Evolutionary conservation across 2,113 vertebrate species (phyloP).

Genomic region (Perccottus glenii): DNA sequence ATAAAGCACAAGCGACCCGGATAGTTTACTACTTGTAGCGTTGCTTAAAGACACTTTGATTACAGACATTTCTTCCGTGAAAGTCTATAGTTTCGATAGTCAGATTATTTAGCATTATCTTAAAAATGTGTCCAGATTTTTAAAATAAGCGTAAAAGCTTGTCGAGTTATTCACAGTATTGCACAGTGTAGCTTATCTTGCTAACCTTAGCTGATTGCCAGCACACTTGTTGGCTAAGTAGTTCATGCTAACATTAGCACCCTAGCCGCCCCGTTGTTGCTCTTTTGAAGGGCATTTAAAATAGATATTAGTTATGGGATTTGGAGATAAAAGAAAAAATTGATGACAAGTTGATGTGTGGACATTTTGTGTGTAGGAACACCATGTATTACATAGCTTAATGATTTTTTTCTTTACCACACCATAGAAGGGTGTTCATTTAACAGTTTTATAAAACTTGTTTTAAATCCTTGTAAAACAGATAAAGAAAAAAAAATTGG

Average conservation of each 20-base stretch:
- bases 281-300: constrained; percentile 38
- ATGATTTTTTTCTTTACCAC: not conserved
- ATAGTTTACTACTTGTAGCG: not conserved
- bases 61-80: not conserved
- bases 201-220: constrained; percentile 60
- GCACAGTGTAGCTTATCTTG: constrained; percentile 34
- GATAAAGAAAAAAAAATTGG: too few relatives aligned
- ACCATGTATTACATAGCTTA: not conserved
- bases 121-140: not conserved
- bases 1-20: constrained; percentile 10
- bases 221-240: constrained; percentile 59
- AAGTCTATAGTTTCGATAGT: not conserved
- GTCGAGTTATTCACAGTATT: not conserved
- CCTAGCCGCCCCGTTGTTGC: constrained; percentile 56
- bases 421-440: not conserved
- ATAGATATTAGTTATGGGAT: not conserved
- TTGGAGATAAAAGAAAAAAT: not conserved
- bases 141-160: not conserved
- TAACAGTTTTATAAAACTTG: too few relatives aligned
- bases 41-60: not conserved
- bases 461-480: too few relatives aligned
- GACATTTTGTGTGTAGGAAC: not conserved
- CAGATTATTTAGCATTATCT: constrained; percentile 5
- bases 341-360: not conserved
- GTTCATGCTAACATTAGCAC: constrained; percentile 54